Conservation (phyloP, 1,140 invertebrate species). For the Contarinia nasturtii region DNA sequence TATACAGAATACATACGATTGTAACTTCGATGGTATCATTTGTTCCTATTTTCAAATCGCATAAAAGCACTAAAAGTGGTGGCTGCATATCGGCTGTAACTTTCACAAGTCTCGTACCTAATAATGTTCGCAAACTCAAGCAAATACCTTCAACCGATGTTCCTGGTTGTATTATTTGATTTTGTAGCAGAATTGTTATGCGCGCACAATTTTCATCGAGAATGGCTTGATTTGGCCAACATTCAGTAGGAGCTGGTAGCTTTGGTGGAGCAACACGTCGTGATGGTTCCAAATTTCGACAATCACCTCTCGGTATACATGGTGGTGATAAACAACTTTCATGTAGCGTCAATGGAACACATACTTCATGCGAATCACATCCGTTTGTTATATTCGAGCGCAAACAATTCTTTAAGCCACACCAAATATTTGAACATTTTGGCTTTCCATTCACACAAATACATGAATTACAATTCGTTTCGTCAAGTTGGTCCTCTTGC, state of each 20-base stretch:
- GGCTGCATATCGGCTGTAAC: conserved; percentile 8
- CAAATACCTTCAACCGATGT: conserved; percentile 54
- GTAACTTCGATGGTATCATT: conserved; percentile 77
- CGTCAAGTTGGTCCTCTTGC: conserved; percentile 21
- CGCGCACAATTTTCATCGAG: conserved; percentile 52
- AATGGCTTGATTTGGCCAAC: conserved; percentile 55
- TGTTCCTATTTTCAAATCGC: conserved; percentile 56
- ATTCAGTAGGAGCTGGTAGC: conserved; percentile 49
- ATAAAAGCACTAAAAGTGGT: conserved; percentile 49
- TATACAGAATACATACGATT: too few species aligned
- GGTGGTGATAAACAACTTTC: conserved; percentile 58
- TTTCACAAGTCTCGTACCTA: conserved; percentile 36
- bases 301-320: conserved; percentile 65
- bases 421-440: conserved; percentile 70
- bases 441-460: conserved; percentile 51
- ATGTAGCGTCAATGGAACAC: conserved; percentile 44
- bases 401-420: conserved; percentile 60
- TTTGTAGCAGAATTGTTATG: conserved; percentile 48
- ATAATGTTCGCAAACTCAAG: conserved; percentile 38
- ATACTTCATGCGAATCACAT: conserved; percentile 25
- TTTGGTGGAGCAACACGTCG: conserved; percentile 53
- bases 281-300: conserved; percentile 49
- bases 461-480: conserved; percentile 66
- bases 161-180: conserved; percentile 39
- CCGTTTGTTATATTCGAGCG: conserved; percentile 28